Percentiles rank a stretch among this genome's conserved stretches.
These are phyloP conservation scores for Plecotus auritus DNA, from an alignment of 2,113 vertebrate genomes.

Conservation along the genomic window DNA sequence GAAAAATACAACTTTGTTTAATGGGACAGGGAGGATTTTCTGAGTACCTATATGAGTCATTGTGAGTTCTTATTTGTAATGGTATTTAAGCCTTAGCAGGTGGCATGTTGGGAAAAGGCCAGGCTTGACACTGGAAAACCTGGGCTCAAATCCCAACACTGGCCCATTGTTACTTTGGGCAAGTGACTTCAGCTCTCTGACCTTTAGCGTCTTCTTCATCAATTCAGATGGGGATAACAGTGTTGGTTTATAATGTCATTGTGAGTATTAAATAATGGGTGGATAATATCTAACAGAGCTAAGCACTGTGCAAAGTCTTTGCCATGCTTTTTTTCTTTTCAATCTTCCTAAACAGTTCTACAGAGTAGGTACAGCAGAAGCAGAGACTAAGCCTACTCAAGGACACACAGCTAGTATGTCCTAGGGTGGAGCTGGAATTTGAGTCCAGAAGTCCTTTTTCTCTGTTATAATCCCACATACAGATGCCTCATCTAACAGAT, in stretches of 20 bases:
- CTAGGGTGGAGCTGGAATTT: not conserved
- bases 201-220: not conserved
- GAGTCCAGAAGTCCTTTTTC: not conserved
- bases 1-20: not conserved
- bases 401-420: not conserved
- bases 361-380: not conserved
- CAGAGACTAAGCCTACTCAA: not conserved
- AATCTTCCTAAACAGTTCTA: not conserved
- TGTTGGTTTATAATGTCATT: not conserved
- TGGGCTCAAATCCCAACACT: not conserved
- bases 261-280: not conserved
- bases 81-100: not conserved
- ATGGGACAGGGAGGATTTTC: not conserved
- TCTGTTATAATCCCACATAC: not conserved
- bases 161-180: not conserved
- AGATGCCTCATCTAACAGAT: not conserved
- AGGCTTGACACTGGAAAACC: slow-evolving; percentile 19
- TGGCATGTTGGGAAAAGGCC: not conserved
- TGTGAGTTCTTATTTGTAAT: not conserved
- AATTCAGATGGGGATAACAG: not conserved
- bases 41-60: not conserved
- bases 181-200: not conserved
- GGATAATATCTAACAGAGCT: not conserved
- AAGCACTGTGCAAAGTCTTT: not conserved
- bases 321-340: not conserved